Evolutionary conservation across 2,113 vertebrate genomes (phyloP).

Genomic region (Felis chaus): DNA sequence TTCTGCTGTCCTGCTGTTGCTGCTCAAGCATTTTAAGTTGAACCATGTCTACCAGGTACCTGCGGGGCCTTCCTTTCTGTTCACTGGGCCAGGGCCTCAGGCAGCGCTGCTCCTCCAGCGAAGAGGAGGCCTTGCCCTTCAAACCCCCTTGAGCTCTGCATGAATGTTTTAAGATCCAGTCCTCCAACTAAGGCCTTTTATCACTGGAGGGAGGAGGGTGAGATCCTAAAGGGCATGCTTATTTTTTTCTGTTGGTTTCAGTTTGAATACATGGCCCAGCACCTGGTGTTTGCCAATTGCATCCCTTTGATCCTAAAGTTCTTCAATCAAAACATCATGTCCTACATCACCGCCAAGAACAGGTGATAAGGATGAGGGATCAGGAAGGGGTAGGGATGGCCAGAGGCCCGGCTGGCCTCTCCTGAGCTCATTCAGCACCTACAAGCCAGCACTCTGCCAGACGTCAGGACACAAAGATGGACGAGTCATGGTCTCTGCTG

Average conservation of each 20-base stretch:
- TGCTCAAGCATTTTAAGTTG: conserved; percentile 98
- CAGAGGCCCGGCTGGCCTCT: not conserved
- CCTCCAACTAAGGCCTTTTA: not conserved
- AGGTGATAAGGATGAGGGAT: conserved; percentile 84
- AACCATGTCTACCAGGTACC: conserved; percentile 98
- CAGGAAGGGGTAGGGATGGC: not conserved
- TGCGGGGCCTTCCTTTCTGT: not conserved
- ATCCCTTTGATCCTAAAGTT: conserved; percentile 99
- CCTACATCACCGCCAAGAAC: conserved; percentile 99
- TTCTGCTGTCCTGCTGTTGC: conserved; percentile 94
- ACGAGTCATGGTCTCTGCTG: not conserved
- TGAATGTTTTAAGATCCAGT: not conserved
- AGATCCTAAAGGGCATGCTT: not conserved
- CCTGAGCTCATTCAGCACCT: not conserved
- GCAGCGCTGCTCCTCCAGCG: not conserved
- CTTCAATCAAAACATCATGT: conserved; percentile 99
- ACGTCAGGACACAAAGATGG: not conserved
- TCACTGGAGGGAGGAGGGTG: not conserved
- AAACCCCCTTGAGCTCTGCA: not conserved
- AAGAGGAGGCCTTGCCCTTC: not conserved
- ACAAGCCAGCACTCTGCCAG: not conserved
- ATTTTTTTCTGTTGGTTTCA: conserved; percentile 73
- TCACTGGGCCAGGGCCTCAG: not conserved
- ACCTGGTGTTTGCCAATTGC: conserved; percentile 98
- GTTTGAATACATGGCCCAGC: conserved; percentile 99